Conservation (phyloP, 2,888 invertebrate genomes). For the Oithona nana region DNA sequence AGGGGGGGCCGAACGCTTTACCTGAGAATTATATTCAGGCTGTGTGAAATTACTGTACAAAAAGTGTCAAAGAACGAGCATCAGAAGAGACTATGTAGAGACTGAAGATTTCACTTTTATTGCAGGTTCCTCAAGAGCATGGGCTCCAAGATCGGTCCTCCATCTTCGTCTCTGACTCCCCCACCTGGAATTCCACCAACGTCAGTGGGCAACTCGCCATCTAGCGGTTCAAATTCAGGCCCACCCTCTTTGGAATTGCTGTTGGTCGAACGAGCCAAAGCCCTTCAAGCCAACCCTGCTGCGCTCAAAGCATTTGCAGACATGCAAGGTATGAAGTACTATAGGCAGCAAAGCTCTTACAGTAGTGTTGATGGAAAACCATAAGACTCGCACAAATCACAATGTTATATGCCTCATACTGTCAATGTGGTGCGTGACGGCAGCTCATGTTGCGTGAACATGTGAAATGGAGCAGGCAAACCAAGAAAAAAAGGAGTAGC, state of each 20-base stretch:
- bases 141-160: neutral
- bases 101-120: no score
- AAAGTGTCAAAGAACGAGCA: no score
- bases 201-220: neutral
- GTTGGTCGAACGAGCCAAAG: conserved; percentile 54
- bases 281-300: conserved; percentile 40
- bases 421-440: neutral
- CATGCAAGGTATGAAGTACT: conserved; percentile 26
- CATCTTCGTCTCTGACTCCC: neutral
- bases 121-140: neutral
- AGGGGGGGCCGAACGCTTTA: no score
- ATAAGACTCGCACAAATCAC: neutral
- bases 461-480: neutral
- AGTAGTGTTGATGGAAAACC: neutral
- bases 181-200: neutral
- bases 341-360: neutral
- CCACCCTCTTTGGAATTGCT: conserved; percentile 40
- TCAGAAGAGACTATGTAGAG: no score
- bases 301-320: conserved; percentile 30
- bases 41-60: no score
- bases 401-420: neutral
- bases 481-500: no score
- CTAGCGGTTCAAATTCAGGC: neutral
- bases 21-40: no score
- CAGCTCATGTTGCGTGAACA: neutral